phyloP scores from a whole-genome alignment of 2,113 vertebrate species.

The Butorides virescens region DNA sequence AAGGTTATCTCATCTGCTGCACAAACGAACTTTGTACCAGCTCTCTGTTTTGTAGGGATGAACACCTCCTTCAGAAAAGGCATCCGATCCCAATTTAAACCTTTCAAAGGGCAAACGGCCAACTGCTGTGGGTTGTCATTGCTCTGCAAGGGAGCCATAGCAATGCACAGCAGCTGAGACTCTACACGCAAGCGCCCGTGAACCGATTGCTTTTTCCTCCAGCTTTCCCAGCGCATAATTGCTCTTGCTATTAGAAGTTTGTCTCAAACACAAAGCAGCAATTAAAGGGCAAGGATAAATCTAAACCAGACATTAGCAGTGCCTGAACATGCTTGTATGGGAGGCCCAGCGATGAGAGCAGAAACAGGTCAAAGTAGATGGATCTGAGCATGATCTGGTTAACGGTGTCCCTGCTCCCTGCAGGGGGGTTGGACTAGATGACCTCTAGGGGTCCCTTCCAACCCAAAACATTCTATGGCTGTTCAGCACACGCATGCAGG shows the following conservation, averaged over 20 bases:
- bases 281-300: not conserved
- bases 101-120: not conserved
- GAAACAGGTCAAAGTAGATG: not conserved
- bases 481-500: not conserved
- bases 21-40: not conserved
- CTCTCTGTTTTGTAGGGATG: not conserved
- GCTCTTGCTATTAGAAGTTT: not conserved
- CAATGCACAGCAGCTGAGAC: not conserved
- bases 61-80: not conserved
- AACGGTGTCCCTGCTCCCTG: too few relatives aligned
- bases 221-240: accelerated
- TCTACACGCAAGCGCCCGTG: not conserved
- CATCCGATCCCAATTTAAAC: not conserved
- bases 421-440: too few relatives aligned
- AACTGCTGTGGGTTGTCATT: not conserved
- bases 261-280: not conserved
- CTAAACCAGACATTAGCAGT: not conserved
- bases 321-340: not conserved
- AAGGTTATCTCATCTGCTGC: not conserved
- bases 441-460: too few relatives aligned
- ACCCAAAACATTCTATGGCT: not conserved
- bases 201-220: not conserved
- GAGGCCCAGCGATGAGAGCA: not conserved
- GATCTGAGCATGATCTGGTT: not conserved
- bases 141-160: not conserved